Evolutionary conservation across 2,888 invertebrate genomes (phyloP).

Genomic region (Cephonodes hylas): DNA sequence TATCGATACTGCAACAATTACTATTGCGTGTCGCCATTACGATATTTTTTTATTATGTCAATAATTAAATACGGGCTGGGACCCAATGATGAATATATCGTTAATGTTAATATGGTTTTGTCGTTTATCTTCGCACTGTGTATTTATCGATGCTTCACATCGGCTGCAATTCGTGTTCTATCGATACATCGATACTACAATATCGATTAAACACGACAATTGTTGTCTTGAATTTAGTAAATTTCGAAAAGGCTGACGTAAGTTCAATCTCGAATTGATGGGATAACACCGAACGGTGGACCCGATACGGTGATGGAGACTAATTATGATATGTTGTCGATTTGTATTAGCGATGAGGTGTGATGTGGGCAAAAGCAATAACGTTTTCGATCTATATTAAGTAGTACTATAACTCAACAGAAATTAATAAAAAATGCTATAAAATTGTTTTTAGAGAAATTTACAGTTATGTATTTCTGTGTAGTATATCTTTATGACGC

Average conservation of each 20-base stretch:
- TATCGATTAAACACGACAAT: not conserved
- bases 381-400: no score
- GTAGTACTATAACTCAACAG: no score
- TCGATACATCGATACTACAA: not conserved
- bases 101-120: not conserved
- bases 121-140: not conserved
- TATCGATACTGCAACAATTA: not conserved
- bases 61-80: conserved; percentile 16
- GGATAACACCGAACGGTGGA: not conserved
- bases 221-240: not conserved
- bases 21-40: not conserved
- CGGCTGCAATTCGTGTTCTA: not conserved
- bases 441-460: no score
- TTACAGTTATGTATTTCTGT: not conserved
- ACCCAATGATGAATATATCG: conserved; percentile 9
- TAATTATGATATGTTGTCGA: not conserved
- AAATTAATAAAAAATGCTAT: no score
- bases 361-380: not conserved
- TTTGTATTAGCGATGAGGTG: not conserved
- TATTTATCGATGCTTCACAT: not conserved
- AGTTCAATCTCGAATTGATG: conserved; percentile 8
- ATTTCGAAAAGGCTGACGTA: conserved; percentile 4
- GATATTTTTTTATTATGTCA: not conserved
- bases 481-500: not conserved
- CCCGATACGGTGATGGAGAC: not conserved